These are phyloP conservation scores for Leistus spinibarbis DNA, from an alignment of 2,888 invertebrate genomes.

Conservation along the genomic window DNA sequence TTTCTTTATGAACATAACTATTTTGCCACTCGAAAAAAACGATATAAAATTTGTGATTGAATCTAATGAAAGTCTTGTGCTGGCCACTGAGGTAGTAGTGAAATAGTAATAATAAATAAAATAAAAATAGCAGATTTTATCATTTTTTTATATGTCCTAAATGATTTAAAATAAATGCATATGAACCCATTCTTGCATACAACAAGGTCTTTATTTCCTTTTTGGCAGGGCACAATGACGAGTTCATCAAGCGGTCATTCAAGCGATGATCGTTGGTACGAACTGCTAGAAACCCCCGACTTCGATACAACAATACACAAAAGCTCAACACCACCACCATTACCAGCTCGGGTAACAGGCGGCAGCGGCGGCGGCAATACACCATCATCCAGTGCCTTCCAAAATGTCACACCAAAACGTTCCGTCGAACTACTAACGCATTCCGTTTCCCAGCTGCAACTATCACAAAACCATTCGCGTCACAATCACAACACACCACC, in stretches of 20 bases:
- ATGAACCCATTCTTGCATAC: background rate
- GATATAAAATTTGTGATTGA: too few relatives aligned
- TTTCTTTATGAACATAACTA: too few relatives aligned
- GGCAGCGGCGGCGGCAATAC: background rate
- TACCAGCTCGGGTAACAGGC: conserved; percentile 56
- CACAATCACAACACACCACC: conserved; percentile 53
- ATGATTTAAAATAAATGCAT: conserved; percentile 11
- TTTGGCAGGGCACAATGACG: conserved; percentile 64
- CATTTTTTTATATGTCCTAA: conserved; percentile 15
- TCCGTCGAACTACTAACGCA: conserved; percentile 40
- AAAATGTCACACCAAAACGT: conserved; percentile 2
- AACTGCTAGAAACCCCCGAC: conserved; percentile 59
- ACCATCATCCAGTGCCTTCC: background rate
- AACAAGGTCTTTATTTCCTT: conserved; percentile 43
- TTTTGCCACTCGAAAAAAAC: too few relatives aligned
- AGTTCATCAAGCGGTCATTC: conserved; percentile 69
- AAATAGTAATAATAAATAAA: too few relatives aligned
- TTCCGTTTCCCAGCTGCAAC: conserved; percentile 50
- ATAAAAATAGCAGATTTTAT: too few relatives aligned
- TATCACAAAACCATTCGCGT: conserved; percentile 46
- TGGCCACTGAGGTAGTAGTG: too few relatives aligned
- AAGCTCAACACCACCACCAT: conserved; percentile 60
- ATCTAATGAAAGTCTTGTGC: too few relatives aligned
- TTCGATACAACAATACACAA: conserved; percentile 49
- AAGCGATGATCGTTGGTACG: conserved; percentile 70